Evolutionary conservation across 2,113 vertebrate species (phyloP).

Genomic region (Rhagologus leucostigma): DNA sequence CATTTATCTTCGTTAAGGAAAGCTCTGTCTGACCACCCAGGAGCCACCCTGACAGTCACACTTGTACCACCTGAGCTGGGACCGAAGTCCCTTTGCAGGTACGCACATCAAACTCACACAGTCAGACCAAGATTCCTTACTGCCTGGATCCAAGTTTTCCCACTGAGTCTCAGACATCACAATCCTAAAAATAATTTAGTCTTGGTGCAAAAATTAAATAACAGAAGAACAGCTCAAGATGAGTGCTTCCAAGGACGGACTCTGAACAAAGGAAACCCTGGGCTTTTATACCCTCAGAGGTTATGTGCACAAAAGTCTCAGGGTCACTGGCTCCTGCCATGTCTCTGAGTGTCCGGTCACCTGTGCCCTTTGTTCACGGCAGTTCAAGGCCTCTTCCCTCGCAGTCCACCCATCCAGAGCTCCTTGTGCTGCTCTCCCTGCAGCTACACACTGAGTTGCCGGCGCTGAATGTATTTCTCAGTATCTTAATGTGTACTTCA

Average conservation of each 20-base stretch:
- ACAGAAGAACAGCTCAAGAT: not conserved
- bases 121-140: not conserved
- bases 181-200: not conserved
- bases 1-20: not conserved
- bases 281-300: not conserved
- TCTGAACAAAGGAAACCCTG: not conserved
- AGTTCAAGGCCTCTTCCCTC: not conserved
- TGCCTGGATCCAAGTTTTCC: not conserved
- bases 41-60: not conserved
- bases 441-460: fast-evolving
- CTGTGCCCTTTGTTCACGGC: fast-evolving
- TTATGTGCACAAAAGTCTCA: too few relatives aligned
- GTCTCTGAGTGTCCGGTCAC: not conserved
- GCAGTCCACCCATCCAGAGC: not conserved
- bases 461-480: not conserved
- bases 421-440: not conserved
- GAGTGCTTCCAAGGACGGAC: not conserved
- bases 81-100: not conserved
- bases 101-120: too few relatives aligned
- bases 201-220: not conserved
- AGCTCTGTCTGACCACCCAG: not conserved
- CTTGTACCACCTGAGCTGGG: not conserved
- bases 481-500: not conserved
- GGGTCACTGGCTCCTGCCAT: not conserved
- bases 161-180: fast-evolving